Evolutionary conservation across 1,140 invertebrate species (phyloP), one percentile per base, ranked within the genome.

Genomic region (Drosophila azteca): DNA sequence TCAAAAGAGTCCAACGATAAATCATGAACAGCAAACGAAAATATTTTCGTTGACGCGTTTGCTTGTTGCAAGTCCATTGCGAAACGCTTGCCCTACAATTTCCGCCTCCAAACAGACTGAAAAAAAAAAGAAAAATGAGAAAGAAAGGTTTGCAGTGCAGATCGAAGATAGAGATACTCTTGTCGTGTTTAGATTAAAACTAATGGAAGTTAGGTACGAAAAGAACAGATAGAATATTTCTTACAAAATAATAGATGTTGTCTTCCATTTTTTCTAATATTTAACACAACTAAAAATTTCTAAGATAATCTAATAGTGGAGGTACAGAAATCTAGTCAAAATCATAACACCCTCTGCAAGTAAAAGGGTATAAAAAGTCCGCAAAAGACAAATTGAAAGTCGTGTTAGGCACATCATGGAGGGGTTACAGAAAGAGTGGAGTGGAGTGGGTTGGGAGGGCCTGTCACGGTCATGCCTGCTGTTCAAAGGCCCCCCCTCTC

Each of bases 1-100:
- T 83, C 79, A 83, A 79, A 65, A 79, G 44, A 63, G 65, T 60
- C 50, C 53, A 74, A 71, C 79, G 61, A 84, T 83, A 83, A 83
- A 83, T 83, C 80, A 83, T 79, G 79, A 52, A 65, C 67, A 74
- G 46, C 75, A 61, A 79, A 76, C 75, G 53, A 66, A 79, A 75
- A 66, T 54, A 70, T 70, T 69, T 77, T 44, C 50, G 57, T 57
- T 54, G 44, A 59, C 71, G 48, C 43, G 17, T 54, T 58, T 41
- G 22, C 53, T 52, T 49, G 72, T 39, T 80, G 64, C 43, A 44
- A 20, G 50, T 78, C 67, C 52, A 69, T 70, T 70, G 67, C 67
- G 45, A 70, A 70, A 70, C 69, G 52, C 52, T 50, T 69, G 67
- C 67, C 67, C 65, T 70, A 70, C 67, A 70, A 70, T 69, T 69